Conservation (phyloP, 2,113 vertebrate species). For the Trochalopteron elliotii region DNA sequence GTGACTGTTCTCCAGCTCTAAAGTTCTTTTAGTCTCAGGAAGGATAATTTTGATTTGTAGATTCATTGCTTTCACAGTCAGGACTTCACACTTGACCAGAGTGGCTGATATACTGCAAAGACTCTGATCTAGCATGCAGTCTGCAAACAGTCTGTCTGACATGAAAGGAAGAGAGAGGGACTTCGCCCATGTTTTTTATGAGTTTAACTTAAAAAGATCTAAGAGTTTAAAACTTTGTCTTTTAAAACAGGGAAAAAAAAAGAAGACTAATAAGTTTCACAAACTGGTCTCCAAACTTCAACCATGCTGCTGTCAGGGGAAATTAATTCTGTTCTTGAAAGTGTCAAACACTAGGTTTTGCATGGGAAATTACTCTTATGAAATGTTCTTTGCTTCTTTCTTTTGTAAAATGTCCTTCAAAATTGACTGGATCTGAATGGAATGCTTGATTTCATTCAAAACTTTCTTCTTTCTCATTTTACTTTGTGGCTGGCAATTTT, state of each 20-base stretch:
- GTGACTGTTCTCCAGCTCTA: background rate
- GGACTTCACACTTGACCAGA: background rate
- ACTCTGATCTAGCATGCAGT: background rate
- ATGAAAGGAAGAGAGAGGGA: background rate
- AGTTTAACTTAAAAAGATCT: background rate
- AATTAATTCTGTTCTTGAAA: background rate
- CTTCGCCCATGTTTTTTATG: background rate
- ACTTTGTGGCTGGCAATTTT: background rate
- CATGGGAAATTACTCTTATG: background rate
- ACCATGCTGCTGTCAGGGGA: background rate
- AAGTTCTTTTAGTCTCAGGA: background rate
- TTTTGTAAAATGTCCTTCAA: background rate
- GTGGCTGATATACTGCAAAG: background rate
- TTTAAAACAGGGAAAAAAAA: background rate
- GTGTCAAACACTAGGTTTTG: background rate
- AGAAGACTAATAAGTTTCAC: background rate
- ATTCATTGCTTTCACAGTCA: conserved; percentile 13
- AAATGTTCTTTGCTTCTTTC: background rate
- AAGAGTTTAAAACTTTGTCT: background rate
- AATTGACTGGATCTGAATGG: background rate
- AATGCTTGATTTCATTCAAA: conserved; percentile 42
- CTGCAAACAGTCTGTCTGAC: background rate
- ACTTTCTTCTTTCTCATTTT: background rate
- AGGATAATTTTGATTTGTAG: conserved; percentile 25
- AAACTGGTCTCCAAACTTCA: background rate